Evolutionary conservation across 2,113 vertebrate species (phyloP), one percentile per base, ranked within the genome.

Genomic region (Odontesthes bonariensis): DNA sequence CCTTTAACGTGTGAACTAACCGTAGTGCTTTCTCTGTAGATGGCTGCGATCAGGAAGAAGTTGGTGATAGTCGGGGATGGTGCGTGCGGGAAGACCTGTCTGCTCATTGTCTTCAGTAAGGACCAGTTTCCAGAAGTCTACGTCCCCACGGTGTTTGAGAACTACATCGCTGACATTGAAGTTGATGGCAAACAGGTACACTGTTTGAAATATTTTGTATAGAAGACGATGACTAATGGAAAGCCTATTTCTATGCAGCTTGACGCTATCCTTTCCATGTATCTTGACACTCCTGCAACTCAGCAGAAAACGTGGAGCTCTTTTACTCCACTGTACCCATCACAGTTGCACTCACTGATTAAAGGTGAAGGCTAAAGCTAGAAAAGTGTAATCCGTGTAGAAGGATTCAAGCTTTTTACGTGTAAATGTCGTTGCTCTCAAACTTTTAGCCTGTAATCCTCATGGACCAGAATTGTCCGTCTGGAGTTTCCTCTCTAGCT

Each of bases 61-160:
- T 91, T 99, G 93, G 98, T 99, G 90, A 99, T 99, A 2, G 98
- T 99, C 57, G 98, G 98, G 0, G 98, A 99, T 2, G 97, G 98
- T 8, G 97, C 97, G 0, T 99, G 98, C 0, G 97, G 98, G 0
- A 99, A 99, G 85, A 99, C 98, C 1, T 99, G 97, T 61, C 96
- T 99, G 63, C 95, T 99, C 67, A 99, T 99, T 0, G 97, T 99
- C 60, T 99, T 99, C 94, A 99, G 98, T 86, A 98, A 99, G 76
- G 98, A 99, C 79, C 97, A 98, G 93, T 99, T 99, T 89, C 98
- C 97, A 0, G 98, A 99, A 69, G 98, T 99, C 74, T 99, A 99
- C 0, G 97, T 99, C 44, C 98, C 98, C 12, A 99, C 98, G 0
- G 98, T 99, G 69, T 99, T 99, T 1, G 98, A 99, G 92, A 99